A percentile compares a stretch with the other conserved stretches of the same genome.
phyloP scores from a whole-genome alignment of 2,113 vertebrate species.

The Ptilonorhynchus violaceus region DNA sequence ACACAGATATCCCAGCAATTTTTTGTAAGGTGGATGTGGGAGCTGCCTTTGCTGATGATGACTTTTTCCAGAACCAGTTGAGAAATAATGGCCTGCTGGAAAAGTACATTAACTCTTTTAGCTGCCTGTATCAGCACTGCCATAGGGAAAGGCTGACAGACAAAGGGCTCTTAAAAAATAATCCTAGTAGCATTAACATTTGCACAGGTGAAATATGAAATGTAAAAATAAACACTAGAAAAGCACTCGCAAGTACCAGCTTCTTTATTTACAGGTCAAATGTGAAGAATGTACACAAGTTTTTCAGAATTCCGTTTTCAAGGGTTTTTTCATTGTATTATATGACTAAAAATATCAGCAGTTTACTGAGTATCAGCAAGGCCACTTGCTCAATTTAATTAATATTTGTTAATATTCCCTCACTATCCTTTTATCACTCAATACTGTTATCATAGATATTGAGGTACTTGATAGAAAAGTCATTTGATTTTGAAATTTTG shows the following conservation, averaged over 20 bases:
- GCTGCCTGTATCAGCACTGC: neutral
- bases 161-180: neutral
- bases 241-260: neutral
- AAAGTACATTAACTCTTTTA: neutral
- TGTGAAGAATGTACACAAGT: neutral
- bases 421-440: neutral
- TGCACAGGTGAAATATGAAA: neutral
- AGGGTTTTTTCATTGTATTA: neutral
- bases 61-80: neutral
- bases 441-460: neutral
- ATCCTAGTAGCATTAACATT: neutral
- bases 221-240: neutral
- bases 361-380: neutral
- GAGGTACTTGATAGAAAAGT: neutral
- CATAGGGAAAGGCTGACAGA: neutral
- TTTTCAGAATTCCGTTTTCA: neutral
- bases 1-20: neutral
- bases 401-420: constrained; percentile 2
- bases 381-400: constrained; percentile 27
- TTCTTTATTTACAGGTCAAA: neutral
- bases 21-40: neutral
- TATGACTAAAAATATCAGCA: neutral
- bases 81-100: neutral
- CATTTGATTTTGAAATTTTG: constrained; percentile 4
- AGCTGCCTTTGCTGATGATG: neutral